A percentile compares a stretch with the other conserved stretches of the same genome.
These are phyloP conservation scores for Phasianus colchicus DNA, from an alignment of 2,113 vertebrate species.

Conservation along the genomic window DNA sequence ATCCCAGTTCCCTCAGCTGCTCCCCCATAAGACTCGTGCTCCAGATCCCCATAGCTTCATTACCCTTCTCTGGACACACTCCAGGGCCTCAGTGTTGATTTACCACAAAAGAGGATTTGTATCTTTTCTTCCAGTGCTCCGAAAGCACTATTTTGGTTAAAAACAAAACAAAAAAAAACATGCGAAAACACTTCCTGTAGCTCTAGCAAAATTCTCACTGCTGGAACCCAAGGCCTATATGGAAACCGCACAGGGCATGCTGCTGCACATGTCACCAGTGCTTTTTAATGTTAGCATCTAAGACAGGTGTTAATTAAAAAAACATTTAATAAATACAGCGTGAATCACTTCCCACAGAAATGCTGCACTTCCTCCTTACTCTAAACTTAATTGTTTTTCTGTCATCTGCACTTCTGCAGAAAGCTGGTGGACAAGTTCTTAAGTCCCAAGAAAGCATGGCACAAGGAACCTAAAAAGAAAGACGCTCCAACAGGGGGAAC, in stretches of 20 bases:
- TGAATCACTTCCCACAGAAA: slow-evolving; percentile 42
- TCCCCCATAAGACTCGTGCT: no score
- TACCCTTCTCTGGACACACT: no score
- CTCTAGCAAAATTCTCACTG: not conserved
- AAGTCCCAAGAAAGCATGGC: slow-evolving; percentile 53
- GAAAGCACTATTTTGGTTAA: not conserved
- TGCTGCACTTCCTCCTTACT: slow-evolving; percentile 33
- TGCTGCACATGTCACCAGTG: not conserved
- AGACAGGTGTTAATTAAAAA: slow-evolving; percentile 43
- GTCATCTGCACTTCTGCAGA: not conserved
- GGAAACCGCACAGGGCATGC: not conserved
- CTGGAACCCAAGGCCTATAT: not conserved
- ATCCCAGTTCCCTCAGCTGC: no score
- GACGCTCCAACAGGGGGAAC: not conserved
- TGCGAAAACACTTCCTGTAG: not conserved
- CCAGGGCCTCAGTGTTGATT: not conserved
- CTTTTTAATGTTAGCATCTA: not conserved
- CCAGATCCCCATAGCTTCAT: no score
- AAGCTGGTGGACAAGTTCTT: slow-evolving; percentile 48
- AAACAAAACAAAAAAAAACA: not conserved
- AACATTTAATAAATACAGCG: not conserved
- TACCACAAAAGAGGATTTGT: not conserved
- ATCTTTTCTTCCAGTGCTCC: not conserved
- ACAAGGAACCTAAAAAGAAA: slow-evolving; percentile 60
- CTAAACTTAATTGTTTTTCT: slow-evolving; percentile 1